Evolutionary conservation across 2,888 invertebrate genomes (phyloP).

Genomic region (Pheosia gnoma): DNA sequence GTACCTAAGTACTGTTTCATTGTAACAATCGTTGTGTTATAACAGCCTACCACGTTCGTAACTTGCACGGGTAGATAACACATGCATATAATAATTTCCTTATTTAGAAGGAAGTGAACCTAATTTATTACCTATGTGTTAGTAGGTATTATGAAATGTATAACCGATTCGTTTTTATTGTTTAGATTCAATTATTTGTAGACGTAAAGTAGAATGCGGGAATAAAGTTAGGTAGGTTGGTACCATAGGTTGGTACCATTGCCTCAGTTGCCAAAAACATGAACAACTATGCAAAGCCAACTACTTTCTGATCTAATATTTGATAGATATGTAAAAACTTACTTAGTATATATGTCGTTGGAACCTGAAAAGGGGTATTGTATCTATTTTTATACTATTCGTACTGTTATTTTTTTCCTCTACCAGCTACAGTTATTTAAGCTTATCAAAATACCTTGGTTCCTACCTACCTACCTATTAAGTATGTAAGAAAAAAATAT

Average conservation of each 20-base stretch:
- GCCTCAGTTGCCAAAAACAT: neutral
- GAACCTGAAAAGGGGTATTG: no score
- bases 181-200: neutral
- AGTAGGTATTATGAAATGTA: no score
- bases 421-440: no score
- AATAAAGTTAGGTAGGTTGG: neutral
- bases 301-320: no score
- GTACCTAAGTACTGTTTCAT: slow-evolving; percentile 8
- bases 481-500: no score
- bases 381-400: no score
- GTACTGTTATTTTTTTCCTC: no score
- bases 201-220: neutral
- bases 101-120: neutral
- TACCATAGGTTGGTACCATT: neutral
- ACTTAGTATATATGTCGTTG: no score
- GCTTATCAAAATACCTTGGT: no score
- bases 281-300: neutral
- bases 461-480: no score
- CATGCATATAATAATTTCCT: neutral
- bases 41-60: slow-evolving; percentile 1
- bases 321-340: no score
- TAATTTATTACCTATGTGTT: no score
- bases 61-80: neutral
- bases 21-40: slow-evolving; percentile 5
- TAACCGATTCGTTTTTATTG: neutral